phyloP scores from a whole-genome alignment of 2,888 invertebrate species.

The Cheilosia impressa region DNA sequence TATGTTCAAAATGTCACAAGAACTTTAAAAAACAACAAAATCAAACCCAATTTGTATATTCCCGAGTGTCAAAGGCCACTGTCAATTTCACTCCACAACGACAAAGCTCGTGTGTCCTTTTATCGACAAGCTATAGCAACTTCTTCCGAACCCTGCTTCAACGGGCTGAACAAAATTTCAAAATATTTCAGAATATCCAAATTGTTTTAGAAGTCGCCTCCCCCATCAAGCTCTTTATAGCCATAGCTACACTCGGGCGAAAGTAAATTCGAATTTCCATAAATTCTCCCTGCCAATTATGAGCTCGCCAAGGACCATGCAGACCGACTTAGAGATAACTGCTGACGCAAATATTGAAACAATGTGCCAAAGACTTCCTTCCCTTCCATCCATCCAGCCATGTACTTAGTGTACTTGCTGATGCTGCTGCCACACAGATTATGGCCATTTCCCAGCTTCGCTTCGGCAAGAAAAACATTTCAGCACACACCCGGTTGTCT shows the following conservation, averaged over 20 bases:
- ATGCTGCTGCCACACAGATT: slow-evolving; percentile 53
- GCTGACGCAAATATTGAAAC: slow-evolving; percentile 75
- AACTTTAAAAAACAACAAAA: no score
- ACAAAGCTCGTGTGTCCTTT: not conserved
- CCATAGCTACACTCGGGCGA: slow-evolving; percentile 3
- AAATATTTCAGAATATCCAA: slow-evolving; percentile 20
- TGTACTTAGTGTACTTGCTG: slow-evolving; percentile 28
- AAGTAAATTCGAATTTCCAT: slow-evolving; percentile 72
- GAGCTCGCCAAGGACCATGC: slow-evolving; percentile 56
- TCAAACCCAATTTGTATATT: no score
- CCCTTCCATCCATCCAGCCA: slow-evolving; percentile 2
- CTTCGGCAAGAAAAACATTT: slow-evolving; percentile 55
- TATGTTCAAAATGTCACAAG: no score
- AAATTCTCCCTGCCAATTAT: slow-evolving; percentile 69
- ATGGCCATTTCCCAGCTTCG: slow-evolving; percentile 67
- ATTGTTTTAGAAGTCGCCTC: slow-evolving; percentile 7
- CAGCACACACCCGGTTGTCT: slow-evolving; percentile 56
- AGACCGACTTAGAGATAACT: slow-evolving; percentile 67
- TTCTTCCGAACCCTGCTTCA: not conserved
- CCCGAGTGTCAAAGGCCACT: no score
- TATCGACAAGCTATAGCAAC: not conserved
- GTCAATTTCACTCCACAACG: no score
- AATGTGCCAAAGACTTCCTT: slow-evolving; percentile 66
- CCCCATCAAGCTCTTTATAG: not conserved
- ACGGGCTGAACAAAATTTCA: slow-evolving; percentile 18